phyloP scores from a whole-genome alignment of 2,888 invertebrate genomes.

The Agrochola lychnidis region DNA sequence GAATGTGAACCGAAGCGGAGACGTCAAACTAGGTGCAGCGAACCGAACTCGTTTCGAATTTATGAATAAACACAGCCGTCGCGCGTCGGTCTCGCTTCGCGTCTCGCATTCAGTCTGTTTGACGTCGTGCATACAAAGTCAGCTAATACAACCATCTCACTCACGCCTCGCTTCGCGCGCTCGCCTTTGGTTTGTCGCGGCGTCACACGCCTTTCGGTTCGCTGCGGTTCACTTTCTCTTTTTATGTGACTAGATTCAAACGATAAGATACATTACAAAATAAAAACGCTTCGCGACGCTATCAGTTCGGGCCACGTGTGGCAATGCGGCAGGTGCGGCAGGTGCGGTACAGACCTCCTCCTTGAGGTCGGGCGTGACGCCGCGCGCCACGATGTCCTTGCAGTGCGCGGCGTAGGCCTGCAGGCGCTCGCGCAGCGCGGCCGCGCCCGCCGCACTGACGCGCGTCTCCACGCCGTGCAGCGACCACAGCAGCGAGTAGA shows the following conservation, averaged over 20 bases:
- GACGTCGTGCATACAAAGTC: not conserved
- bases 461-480: conserved; percentile 95
- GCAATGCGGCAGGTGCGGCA: too few species aligned
- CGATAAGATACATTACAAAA: too few species aligned
- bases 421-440: conserved; percentile 89
- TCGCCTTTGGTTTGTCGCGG: not conserved
- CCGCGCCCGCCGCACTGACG: conserved; percentile 88
- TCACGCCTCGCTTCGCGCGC: not conserved
- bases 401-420: conserved; percentile 94
- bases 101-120: not conserved
- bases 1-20: not conserved
- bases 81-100: not conserved
- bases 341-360: conserved; percentile 89
- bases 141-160: not conserved
- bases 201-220: too few species aligned
- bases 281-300: too few species aligned
- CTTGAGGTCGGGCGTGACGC: conserved; percentile 90
- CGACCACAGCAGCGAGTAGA: conserved; percentile 97
- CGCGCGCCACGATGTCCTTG: conserved; percentile 80
- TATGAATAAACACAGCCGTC: not conserved
- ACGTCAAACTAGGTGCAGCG: not conserved
- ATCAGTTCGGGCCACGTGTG: too few species aligned
- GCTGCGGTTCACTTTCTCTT: too few species aligned
- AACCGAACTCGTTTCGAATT: not conserved
- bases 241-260: too few species aligned